Conservation (phyloP, 2,888 invertebrate species). For the Mesorhabditis spiculigera region DNA sequence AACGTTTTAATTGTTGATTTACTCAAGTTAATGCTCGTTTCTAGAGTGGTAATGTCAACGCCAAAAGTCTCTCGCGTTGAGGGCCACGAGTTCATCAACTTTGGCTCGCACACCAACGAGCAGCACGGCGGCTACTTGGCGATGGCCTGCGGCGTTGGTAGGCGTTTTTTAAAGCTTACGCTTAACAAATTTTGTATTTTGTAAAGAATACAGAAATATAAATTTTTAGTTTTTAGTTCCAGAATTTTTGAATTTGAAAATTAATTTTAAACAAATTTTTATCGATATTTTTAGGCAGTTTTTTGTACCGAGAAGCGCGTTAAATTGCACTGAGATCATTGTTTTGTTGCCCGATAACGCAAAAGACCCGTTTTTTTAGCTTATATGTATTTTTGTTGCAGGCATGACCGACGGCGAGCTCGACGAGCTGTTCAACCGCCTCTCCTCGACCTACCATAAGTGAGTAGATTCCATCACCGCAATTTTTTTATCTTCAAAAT, state of each 20-base stretch:
- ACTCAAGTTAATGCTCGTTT: slow-evolving; percentile 5
- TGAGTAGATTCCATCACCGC: slow-evolving; percentile 3
- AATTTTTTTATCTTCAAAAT: not conserved
- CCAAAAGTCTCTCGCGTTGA: slow-evolving; percentile 25
- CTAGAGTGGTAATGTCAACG: slow-evolving; percentile 35
- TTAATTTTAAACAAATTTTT: too few relatives aligned
- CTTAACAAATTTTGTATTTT: not conserved
- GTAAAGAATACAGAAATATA: too few relatives aligned
- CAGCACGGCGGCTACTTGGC: slow-evolving; percentile 46
- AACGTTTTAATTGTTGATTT: not conserved
- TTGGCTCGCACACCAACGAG: slow-evolving; percentile 39
- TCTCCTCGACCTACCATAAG: slow-evolving; percentile 26
- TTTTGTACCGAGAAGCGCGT: too few relatives aligned
- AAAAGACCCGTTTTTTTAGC: not conserved
- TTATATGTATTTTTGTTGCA: slow-evolving; percentile 5
- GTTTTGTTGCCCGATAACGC: not conserved
- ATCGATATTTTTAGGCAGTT: too few relatives aligned
- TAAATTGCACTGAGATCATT: too few relatives aligned
- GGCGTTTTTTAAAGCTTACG: slow-evolving; percentile 8
- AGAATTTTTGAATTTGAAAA: too few relatives aligned
- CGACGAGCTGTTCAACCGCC: slow-evolving; percentile 38
- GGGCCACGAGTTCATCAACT: slow-evolving; percentile 41
- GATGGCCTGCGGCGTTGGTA: slow-evolving; percentile 45
- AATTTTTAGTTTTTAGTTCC: too few relatives aligned
- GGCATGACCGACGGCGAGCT: slow-evolving; percentile 40